Evolutionary conservation across 2,113 vertebrate genomes (phyloP).

Genomic region (Crotalus horridus): DNA sequence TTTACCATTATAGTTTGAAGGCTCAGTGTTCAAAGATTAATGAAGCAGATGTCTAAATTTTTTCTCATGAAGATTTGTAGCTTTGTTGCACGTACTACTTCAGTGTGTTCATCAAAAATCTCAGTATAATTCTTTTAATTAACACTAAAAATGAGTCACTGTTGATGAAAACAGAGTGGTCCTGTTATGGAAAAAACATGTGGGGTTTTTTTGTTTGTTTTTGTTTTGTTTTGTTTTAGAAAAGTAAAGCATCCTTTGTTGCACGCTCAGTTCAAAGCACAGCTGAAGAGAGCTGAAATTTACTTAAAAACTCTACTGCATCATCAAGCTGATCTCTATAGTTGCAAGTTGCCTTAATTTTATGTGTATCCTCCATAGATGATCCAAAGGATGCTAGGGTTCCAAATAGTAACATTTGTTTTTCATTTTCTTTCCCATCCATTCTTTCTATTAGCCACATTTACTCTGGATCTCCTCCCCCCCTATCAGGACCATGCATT

Average conservation of each 20-base stretch:
- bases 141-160: conserved; percentile 4
- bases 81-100: not conserved
- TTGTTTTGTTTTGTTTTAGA: not conserved
- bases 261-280: not conserved
- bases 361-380: not conserved
- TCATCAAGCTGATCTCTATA: not conserved
- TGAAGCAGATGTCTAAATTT: not conserved
- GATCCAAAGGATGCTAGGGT: not conserved
- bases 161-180: not conserved
- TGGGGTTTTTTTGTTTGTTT: not conserved
- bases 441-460: not conserved
- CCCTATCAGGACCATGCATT: not conserved
- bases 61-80: not conserved
- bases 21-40: not conserved
- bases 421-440: not conserved
- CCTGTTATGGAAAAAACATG: not conserved
- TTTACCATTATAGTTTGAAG: not conserved
- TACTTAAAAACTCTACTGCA: not conserved
- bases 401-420: not conserved
- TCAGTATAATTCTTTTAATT: conserved; percentile 22
- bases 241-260: not conserved
- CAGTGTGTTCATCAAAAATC: not conserved
- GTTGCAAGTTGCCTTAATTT: not conserved
- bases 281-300: not conserved
- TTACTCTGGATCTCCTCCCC: not conserved